Percentiles rank a stretch among this genome's conserved stretches.
Conservation (phyloP, 2,113 vertebrate species). For the Sisor rabdophorus region DNA sequence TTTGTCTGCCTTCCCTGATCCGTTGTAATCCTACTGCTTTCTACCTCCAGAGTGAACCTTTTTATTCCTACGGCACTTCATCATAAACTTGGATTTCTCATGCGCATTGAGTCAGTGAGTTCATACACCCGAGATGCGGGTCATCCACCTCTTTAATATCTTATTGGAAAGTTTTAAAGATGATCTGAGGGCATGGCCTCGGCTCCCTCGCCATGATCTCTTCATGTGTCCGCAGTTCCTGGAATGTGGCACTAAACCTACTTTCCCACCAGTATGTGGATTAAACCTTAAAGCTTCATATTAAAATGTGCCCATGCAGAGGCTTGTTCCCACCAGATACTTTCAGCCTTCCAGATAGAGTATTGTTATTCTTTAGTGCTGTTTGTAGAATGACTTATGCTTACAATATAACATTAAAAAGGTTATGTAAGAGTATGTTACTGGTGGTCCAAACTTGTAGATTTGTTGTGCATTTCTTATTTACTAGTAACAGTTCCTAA, state of each 20-base stretch:
- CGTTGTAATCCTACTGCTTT: constrained; percentile 22
- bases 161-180: constrained; percentile 42
- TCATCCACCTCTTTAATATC: constrained; percentile 17
- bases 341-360: constrained; percentile 38
- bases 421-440: background rate
- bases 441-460: too few relatives aligned
- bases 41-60: background rate
- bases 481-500: too few relatives aligned
- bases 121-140: constrained; percentile 6
- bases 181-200: constrained; percentile 30
- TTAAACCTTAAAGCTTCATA: constrained; percentile 53
- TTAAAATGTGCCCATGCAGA: constrained; percentile 48
- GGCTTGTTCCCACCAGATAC: constrained; percentile 36
- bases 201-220: constrained; percentile 28
- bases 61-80: background rate
- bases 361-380: constrained; percentile 18
- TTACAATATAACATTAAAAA: background rate
- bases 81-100: background rate
- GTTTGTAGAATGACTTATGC: background rate
- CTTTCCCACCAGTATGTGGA: constrained; percentile 55
- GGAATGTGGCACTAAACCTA: constrained; percentile 51
- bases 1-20: constrained; percentile 21
- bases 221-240: constrained; percentile 34
- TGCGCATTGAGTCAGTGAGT: constrained; percentile 27
- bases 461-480: too few relatives aligned